A percentile compares a stretch with the other conserved stretches of the same genome.
phyloP scores from a whole-genome alignment of 2,113 vertebrate species.

The Phalacrocorax brasilianus region DNA sequence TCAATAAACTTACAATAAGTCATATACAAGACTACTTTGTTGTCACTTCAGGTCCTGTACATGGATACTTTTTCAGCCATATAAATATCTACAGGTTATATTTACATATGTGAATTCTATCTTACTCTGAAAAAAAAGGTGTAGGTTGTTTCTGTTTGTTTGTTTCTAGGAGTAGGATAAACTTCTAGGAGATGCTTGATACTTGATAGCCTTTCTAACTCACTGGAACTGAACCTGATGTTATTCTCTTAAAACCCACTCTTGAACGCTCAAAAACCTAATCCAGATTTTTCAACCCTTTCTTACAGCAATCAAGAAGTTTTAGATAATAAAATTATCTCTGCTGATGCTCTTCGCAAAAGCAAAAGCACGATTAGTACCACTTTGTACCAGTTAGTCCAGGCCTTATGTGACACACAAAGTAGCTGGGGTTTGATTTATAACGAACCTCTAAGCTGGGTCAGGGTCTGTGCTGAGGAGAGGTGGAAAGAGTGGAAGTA shows the following conservation, averaged over 20 bases:
- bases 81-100: neutral
- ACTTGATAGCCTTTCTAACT: neutral
- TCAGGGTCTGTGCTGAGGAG: neutral
- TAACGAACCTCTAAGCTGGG: neutral
- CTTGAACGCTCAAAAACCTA: neutral
- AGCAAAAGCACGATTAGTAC: neutral
- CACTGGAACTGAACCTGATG: neutral
- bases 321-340: neutral
- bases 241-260: neutral
- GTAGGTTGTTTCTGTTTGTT: neutral
- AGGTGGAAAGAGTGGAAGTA: neutral
- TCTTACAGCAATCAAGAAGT: neutral
- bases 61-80: neutral
- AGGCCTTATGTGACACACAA: neutral
- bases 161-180: neutral
- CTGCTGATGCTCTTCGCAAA: neutral
- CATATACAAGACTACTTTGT: neutral
- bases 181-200: neutral
- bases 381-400: neutral
- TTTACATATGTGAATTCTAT: neutral
- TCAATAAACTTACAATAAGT: neutral
- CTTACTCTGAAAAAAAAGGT: neutral
- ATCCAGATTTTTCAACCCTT: neutral
- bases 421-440: neutral
- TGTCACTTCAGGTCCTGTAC: neutral